Base-by-base conservation (phyloP, 2,113 vertebrate genomes). In the Fregata magnificens region DNA sequence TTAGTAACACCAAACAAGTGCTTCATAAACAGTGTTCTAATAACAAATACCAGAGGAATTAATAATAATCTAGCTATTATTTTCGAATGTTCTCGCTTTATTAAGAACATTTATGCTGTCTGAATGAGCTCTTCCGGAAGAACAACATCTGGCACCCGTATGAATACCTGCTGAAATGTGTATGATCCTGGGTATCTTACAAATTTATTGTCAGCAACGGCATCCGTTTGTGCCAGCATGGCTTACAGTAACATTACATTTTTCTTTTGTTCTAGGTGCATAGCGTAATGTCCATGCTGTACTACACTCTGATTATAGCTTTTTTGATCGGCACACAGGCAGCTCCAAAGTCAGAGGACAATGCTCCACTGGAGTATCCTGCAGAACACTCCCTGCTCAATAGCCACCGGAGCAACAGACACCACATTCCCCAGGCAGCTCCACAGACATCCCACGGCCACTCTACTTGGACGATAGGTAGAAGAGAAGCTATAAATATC, bases 251-350 rank as follows among this genome's bases (percentile, higher is more conserved):
- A 98, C 32, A 47, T 25, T 26, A 72, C 15, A 1, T 91, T 82
- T 98, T 80, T 97, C 90, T 97, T 91, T 82, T 72, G 9, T 97
- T 96, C 55, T 97, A 99, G 98, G 98, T 97, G 97, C 97, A 73
- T 58, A 98, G 98, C 98, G 98, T 98, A 98, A 99, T 99, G 99
- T 98, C 99, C 99, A 99, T 99, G 99, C 99, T 99, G 99, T 99
- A 98, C 98, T 99, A 99, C 99, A 98, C 99, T 99, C 99, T 99
- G 99, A 98, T 98, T 98, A 98, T 99, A 98, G 99, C 99, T 98
- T 98, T 99, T 99, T 93, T 99, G 99, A 99, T 99, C 97, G 98
- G 99, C 98, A 98, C 98, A 98, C 99, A 99, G 99, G 99, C 99
- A 98, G 99, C 98, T 98, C 98, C 99, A 77, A 99, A 99, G 97